Evolutionary conservation across 2,797 vertebrate species (phyloP).

Genomic region (Pseudomugil tenellus): DNA sequence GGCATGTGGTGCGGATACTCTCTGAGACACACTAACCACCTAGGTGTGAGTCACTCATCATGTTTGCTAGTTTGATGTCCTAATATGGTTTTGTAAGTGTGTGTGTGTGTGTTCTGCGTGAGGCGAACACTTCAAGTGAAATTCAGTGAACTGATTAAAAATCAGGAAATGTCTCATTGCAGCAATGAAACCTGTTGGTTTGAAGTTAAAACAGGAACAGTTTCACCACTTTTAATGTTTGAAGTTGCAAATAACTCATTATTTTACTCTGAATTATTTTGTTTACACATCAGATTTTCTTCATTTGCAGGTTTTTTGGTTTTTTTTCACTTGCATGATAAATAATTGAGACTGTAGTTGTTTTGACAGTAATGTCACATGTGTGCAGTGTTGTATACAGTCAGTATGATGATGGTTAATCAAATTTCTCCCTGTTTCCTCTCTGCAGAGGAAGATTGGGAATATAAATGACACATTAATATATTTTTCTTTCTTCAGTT

Average conservation of each 20-base stretch:
- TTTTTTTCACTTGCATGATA: background rate
- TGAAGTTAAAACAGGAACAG: background rate
- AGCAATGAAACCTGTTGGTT: background rate
- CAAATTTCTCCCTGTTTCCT: slow-evolving; percentile 5
- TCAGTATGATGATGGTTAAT: background rate
- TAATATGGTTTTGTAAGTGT: slow-evolving; percentile 39
- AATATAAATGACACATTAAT: slow-evolving; percentile 31
- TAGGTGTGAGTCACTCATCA: slow-evolving; percentile 1
- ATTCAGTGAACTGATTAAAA: background rate
- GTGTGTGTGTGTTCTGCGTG: slow-evolving; percentile 1
- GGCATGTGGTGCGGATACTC: slow-evolving; percentile 39
- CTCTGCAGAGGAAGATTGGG: slow-evolving; percentile 17
- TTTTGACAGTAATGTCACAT: slow-evolving; percentile 15
- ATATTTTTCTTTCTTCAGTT: background rate
- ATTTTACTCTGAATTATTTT: background rate
- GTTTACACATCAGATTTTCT: background rate
- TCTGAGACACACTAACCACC: slow-evolving; percentile 37
- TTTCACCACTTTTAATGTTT: background rate
- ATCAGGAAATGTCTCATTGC: background rate
- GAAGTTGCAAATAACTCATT: background rate
- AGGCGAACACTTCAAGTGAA: slow-evolving; percentile 1
- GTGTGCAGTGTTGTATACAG: slow-evolving; percentile 27
- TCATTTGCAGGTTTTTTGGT: background rate
- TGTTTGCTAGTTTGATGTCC: slow-evolving; percentile 30
- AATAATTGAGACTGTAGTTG: slow-evolving; percentile 6